Conservation (phyloP, 2,797 vertebrate species). For the Arctocebus calabarensis region DNA sequence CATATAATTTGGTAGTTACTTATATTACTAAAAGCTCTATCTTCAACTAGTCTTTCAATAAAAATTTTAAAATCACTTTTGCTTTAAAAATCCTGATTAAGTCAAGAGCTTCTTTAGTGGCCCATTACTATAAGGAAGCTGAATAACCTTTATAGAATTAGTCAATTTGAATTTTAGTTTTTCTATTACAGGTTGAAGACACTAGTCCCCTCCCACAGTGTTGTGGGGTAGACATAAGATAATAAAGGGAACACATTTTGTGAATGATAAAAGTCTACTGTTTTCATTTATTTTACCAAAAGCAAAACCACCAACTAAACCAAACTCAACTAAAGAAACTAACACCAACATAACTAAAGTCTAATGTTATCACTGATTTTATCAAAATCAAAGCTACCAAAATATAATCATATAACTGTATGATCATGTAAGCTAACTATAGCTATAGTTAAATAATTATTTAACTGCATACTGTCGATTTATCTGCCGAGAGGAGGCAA, state of each 20-base stretch:
- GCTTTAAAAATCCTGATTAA: not conserved
- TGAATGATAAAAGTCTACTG: not conserved
- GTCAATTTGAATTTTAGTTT: not conserved
- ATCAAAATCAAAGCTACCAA: constrained; percentile 32
- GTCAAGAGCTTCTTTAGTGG: constrained; percentile 9
- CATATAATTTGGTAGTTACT: not conserved
- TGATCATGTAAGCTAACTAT: not conserved
- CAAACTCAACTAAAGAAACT: no score
- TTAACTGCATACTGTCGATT: not conserved
- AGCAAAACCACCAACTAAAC: constrained; percentile 26
- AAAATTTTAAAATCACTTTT: constrained; percentile 41
- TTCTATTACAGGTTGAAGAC: not conserved
- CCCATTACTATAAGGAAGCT: not conserved
- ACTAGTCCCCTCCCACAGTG: not conserved
- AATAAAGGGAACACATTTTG: not conserved
- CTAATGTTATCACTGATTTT: not conserved
- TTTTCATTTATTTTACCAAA: constrained; percentile 37
- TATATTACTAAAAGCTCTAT: constrained; percentile 1
- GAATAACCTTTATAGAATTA: not conserved
- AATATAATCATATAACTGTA: not conserved
- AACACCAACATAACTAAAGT: not conserved
- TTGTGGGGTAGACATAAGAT: not conserved
- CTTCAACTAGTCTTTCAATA: not conserved
- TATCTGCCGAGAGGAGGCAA: not conserved
- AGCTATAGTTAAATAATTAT: not conserved